These are phyloP conservation scores for Calliopum simillimum DNA, from an alignment of 2,888 invertebrate species.

Conservation along the genomic window DNA sequence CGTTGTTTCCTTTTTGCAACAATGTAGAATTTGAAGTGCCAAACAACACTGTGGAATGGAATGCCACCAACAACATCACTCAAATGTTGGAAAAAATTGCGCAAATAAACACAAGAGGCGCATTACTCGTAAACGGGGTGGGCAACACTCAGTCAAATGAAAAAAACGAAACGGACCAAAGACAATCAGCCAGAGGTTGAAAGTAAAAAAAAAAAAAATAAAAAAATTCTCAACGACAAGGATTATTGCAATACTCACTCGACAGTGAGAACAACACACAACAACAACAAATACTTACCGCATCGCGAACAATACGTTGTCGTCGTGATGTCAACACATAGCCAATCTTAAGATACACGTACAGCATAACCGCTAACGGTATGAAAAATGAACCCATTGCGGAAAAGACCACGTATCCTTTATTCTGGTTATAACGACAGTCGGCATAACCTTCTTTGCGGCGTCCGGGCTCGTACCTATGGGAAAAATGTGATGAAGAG, in stretches of 20 bases:
- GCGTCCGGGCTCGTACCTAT: slow-evolving; percentile 79
- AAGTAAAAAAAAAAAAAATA: neutral
- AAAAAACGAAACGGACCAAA: neutral
- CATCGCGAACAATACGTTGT: slow-evolving; percentile 76
- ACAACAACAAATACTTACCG: slow-evolving; percentile 57
- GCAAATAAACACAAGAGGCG: no score
- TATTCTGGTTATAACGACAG: slow-evolving; percentile 92
- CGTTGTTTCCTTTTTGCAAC: no score
- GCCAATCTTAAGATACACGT: slow-evolving; percentile 92
- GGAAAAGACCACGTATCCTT: slow-evolving; percentile 94
- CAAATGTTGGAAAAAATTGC: no score
- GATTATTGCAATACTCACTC: no score
- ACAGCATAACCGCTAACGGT: slow-evolving; percentile 94
- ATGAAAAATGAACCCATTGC: slow-evolving; percentile 97
- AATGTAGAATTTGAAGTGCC: no score
- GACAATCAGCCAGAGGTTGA: neutral
- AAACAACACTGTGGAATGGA: no score
- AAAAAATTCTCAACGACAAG: neutral
- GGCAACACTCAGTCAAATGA: no score
- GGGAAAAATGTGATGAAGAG: neutral
- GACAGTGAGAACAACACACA: slow-evolving; percentile 10
- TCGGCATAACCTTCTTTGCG: slow-evolving; percentile 71
- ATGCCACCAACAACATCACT: no score
- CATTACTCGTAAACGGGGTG: no score
- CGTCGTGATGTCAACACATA: slow-evolving; percentile 85